phyloP scores from a whole-genome alignment of 2,797 vertebrate genomes.

The Moxostoma hubbsi region DNA sequence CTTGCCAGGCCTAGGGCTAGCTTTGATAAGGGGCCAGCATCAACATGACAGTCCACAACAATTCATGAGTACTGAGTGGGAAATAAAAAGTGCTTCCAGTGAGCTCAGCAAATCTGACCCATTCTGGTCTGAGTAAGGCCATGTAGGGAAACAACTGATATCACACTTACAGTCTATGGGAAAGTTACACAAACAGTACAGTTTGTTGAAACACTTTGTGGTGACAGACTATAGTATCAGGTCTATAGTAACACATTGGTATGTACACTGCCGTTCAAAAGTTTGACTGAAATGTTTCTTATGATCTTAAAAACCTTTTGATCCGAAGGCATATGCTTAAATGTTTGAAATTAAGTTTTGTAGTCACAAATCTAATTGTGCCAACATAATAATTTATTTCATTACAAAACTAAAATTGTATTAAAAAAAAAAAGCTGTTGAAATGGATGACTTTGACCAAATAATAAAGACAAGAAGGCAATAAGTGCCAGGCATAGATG shows the following conservation, averaged over 20 bases:
- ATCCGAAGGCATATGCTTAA: too few relatives aligned
- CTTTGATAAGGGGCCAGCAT: conserved; percentile 80
- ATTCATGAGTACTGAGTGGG: conserved; percentile 30
- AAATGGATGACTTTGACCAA: too few relatives aligned
- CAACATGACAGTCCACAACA: conserved; percentile 80
- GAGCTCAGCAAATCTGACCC: conserved; percentile 30
- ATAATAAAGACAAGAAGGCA: too few relatives aligned
- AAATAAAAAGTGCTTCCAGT: conserved; percentile 35
- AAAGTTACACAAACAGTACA: not conserved
- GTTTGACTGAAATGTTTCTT: too few relatives aligned
- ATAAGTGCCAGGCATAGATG: too few relatives aligned
- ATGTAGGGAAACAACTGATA: not conserved
- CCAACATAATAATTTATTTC: too few relatives aligned
- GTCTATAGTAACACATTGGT: not conserved
- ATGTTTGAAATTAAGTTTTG: too few relatives aligned
- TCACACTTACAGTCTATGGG: conserved; percentile 1
- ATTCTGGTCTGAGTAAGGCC: conserved; percentile 19
- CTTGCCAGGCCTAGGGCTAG: conserved; percentile 81
- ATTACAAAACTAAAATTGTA: too few relatives aligned
- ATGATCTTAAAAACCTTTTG: too few relatives aligned
- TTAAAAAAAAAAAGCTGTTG: too few relatives aligned
- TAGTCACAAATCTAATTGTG: too few relatives aligned
- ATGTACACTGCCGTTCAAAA: not conserved
- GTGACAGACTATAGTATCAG: conserved; percentile 20
- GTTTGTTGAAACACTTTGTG: conserved; percentile 24